These are phyloP conservation scores for Telmatochromis sp. DNA, from an alignment of 2,113 vertebrate species.

Conservation along the genomic window DNA sequence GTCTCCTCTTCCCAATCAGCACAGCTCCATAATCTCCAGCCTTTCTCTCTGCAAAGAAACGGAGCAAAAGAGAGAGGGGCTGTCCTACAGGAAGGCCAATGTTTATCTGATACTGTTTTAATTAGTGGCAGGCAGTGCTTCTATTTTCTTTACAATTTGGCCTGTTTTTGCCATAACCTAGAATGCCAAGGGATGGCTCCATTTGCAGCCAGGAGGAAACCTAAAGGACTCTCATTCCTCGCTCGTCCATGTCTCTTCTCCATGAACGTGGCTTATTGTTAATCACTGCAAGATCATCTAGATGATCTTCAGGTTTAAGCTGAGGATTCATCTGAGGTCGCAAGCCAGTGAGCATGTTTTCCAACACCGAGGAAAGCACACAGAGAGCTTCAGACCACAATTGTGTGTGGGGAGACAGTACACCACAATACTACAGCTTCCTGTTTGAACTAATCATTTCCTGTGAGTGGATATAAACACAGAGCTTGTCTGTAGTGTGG, in stretches of 20 bases:
- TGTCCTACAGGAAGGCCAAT: conserved; percentile 66
- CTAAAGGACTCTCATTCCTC: not conserved
- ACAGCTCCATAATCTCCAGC: conserved; percentile 1
- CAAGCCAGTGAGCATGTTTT: not conserved
- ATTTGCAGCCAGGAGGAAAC: conserved; percentile 18
- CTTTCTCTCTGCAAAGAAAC: not conserved
- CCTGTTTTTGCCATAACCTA: conserved; percentile 52
- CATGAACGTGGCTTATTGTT: not conserved
- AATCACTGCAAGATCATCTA: conserved; percentile 12
- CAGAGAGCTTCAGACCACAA: not conserved
- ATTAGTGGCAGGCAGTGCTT: conserved; percentile 65
- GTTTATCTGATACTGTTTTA: conserved; percentile 72
- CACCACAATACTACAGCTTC: conserved; percentile 57
- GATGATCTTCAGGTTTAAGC: conserved; percentile 9
- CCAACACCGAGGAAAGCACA: not conserved
- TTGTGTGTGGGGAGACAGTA: not conserved
- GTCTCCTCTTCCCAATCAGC: conserved; percentile 1
- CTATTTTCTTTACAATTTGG: conserved; percentile 71
- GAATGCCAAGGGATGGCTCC: conserved; percentile 44
- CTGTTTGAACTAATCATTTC: conserved; percentile 43
- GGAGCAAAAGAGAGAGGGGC: conserved; percentile 20
- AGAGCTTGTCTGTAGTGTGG: not conserved
- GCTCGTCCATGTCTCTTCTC: not conserved
- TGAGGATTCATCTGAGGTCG: not conserved
- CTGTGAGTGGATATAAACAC: conserved; percentile 37